These are phyloP conservation scores for Dusona sp. DNA, from an alignment of 2,888 invertebrate species.

Conservation along the genomic window DNA sequence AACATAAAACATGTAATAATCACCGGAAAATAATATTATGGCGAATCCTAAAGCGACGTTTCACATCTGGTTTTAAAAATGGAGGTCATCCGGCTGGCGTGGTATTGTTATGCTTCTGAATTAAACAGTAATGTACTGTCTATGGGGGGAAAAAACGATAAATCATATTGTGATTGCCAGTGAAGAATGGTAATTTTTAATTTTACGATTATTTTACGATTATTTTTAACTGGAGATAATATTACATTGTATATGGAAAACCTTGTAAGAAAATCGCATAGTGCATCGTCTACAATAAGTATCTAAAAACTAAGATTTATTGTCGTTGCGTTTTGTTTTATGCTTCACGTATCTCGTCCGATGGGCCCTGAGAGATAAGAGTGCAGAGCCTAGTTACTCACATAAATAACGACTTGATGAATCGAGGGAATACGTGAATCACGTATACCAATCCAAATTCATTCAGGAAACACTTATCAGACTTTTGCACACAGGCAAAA, in stretches of 20 bases:
- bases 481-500: slow-evolving; percentile 46
- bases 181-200: neutral
- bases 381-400: slow-evolving; percentile 23
- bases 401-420: slow-evolving; percentile 45
- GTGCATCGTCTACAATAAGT: neutral
- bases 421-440: slow-evolving; percentile 45
- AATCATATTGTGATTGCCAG: neutral
- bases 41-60: neutral
- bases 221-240: slow-evolving; percentile 12
- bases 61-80: slow-evolving; percentile 1
- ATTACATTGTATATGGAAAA: neutral
- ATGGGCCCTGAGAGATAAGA: slow-evolving; percentile 42
- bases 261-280: neutral
- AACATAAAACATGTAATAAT: neutral
- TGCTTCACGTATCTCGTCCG: slow-evolving; percentile 51
- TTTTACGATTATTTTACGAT: neutral
- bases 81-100: neutral
- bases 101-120: neutral
- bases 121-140: slow-evolving; percentile 12
- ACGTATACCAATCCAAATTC: slow-evolving; percentile 61
- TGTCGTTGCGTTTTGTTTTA: slow-evolving; percentile 40
- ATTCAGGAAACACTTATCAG: slow-evolving; percentile 67
- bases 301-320: slow-evolving; percentile 21
- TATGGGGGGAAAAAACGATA: neutral
- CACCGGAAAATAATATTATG: neutral